Percentiles rank a stretch among this genome's conserved stretches.
phyloP scores from a whole-genome alignment of 2,797 vertebrate species.

The Myotis planiceps region DNA sequence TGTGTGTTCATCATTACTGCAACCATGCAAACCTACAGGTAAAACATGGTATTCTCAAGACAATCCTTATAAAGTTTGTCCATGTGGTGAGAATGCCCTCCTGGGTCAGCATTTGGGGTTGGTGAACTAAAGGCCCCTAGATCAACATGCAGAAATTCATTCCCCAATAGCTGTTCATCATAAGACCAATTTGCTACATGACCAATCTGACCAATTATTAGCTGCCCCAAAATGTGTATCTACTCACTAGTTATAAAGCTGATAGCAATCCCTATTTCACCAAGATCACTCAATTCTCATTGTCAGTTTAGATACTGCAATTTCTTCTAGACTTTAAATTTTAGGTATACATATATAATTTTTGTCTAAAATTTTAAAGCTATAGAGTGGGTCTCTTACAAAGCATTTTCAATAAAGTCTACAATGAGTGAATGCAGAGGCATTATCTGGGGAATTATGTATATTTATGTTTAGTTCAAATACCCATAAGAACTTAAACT shows the following conservation, averaged over 20 bases:
- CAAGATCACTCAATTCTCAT: background rate
- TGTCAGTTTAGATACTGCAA: background rate
- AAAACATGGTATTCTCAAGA: background rate
- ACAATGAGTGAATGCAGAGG: background rate
- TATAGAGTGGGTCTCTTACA: background rate
- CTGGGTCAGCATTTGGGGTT: background rate
- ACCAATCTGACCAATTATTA: conserved; percentile 11
- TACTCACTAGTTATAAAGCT: background rate
- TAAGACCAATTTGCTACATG: background rate
- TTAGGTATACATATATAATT: background rate
- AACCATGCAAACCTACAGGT: background rate
- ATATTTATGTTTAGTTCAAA: background rate
- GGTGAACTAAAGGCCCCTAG: background rate
- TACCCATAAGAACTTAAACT: background rate
- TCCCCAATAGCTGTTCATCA: background rate
- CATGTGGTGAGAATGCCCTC: background rate
- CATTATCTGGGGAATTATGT: background rate
- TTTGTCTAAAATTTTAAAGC: background rate
- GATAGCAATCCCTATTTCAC: background rate
- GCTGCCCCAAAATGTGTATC: background rate
- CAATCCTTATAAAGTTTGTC: background rate
- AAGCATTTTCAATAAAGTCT: background rate
- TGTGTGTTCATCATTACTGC: background rate
- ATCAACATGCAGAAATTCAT: background rate
- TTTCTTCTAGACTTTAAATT: background rate